A percentile compares a stretch with the other conserved stretches of the same genome.
Evolutionary conservation across 2,113 vertebrate genomes (phyloP).

Genomic region (Phyllopteryx taeniolatus): DNA sequence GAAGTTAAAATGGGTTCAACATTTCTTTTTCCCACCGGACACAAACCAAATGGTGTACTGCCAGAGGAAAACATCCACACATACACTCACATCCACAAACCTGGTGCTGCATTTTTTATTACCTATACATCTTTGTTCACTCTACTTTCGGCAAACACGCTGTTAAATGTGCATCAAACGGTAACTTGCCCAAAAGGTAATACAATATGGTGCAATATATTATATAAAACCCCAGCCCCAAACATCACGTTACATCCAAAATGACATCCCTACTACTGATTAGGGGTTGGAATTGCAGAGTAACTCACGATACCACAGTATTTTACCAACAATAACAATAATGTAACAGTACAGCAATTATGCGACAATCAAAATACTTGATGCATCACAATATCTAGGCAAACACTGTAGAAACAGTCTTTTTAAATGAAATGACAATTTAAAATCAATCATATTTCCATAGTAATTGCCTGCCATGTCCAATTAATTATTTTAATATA

Average conservation of each 20-base stretch:
- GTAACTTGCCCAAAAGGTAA: background rate
- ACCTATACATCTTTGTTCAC: constrained; percentile 31
- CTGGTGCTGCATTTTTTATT: constrained; percentile 22
- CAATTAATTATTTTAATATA: background rate
- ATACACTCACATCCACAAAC: constrained; percentile 12
- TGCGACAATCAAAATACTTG: background rate
- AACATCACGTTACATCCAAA: too few relatives aligned
- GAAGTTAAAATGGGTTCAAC: constrained; percentile 32
- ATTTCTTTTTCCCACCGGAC: constrained; percentile 12
- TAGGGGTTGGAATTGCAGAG: too few relatives aligned
- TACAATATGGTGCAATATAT: too few relatives aligned
- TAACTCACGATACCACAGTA: background rate
- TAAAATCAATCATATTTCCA: too few relatives aligned
- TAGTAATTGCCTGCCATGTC: too few relatives aligned
- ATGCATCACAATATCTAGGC: background rate
- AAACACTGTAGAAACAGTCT: background rate
- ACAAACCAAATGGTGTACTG: constrained; percentile 19
- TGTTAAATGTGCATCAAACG: background rate
- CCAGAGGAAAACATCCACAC: constrained; percentile 13
- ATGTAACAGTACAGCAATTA: background rate
- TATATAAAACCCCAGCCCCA: too few relatives aligned
- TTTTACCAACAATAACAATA: background rate
- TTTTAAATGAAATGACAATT: background rate
- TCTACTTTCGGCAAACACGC: constrained; percentile 3
- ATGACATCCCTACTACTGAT: too few relatives aligned